Percentiles rank a stretch among this genome's conserved stretches.
Conservation (phyloP, 1,140 invertebrate genomes). For the Drosophila leontia region DNA sequence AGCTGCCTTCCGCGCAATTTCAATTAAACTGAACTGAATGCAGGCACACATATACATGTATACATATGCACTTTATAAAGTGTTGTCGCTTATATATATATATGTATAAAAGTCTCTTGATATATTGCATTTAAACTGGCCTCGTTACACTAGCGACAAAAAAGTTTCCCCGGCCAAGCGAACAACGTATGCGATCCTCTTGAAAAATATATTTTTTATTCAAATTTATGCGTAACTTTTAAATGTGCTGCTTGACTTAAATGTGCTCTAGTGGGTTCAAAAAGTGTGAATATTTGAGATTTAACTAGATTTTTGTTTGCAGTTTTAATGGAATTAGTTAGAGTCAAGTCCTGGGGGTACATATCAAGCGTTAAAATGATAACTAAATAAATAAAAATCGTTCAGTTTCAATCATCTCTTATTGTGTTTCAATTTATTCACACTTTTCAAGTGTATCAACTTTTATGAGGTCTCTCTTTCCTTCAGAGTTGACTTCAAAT, state of each 20-base stretch:
- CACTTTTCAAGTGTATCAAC: conserved; percentile 16
- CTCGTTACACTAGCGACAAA: conserved; percentile 50
- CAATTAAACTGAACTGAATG: conserved; percentile 70
- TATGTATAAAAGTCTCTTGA: conserved; percentile 40
- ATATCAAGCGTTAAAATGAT: background rate
- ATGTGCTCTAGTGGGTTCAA: background rate
- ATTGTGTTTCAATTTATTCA: conserved; percentile 1
- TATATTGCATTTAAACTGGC: conserved; percentile 73
- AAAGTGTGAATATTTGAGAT: conserved; percentile 10
- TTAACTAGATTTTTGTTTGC: conserved; percentile 2
- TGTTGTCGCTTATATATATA: conserved; percentile 33
- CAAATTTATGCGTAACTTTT: conserved; percentile 62
- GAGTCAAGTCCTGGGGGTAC: background rate
- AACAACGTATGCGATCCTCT: conserved; percentile 17
- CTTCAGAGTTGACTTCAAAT: conserved; percentile 2
- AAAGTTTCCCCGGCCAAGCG: conserved; percentile 45
- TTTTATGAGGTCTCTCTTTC: conserved; percentile 16
- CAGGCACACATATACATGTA: conserved; percentile 23
- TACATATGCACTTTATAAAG: conserved; percentile 30
- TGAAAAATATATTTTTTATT: conserved; percentile 48
- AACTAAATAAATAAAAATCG: background rate
- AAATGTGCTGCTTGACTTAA: conserved; percentile 23
- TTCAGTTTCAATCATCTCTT: background rate
- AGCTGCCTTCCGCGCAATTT: conserved; percentile 57
- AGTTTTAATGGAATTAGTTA: background rate